Percentiles rank a stretch among this genome's conserved stretches.
phyloP scores from a whole-genome alignment of 2,113 vertebrate species.

The Festucalex cinctus region DNA sequence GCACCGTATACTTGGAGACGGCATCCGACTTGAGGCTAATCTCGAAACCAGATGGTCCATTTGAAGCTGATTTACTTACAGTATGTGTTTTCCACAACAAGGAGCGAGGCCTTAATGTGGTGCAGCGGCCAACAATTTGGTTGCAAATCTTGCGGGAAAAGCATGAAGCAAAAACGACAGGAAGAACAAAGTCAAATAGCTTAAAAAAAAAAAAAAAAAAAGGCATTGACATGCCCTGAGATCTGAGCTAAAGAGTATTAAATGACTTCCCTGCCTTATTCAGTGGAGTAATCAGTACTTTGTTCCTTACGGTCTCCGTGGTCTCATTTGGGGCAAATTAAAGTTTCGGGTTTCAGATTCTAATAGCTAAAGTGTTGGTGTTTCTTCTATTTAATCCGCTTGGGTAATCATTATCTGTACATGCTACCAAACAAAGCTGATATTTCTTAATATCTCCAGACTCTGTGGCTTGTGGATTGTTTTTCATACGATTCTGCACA shows the following conservation, averaged over 20 bases:
- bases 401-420: constrained; percentile 9
- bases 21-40: neutral
- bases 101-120: constrained; percentile 7
- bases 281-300: constrained; percentile 8
- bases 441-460: constrained; percentile 30
- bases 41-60: constrained; percentile 5
- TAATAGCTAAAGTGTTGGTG: constrained; percentile 4
- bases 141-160: neutral
- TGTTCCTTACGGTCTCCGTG: constrained; percentile 8
- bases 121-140: neutral
- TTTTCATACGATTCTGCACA: constrained; percentile 17
- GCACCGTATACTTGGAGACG: neutral
- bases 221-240: constrained; percentile 4
- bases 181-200: constrained; percentile 17
- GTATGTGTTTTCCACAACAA: constrained; percentile 2
- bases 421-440: constrained; percentile 14
- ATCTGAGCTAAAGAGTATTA: constrained; percentile 13
- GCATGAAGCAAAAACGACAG: constrained; percentile 1
- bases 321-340: constrained; percentile 19
- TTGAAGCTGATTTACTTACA: constrained; percentile 1
- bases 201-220: too few relatives aligned
- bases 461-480: constrained; percentile 7
- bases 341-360: neutral
- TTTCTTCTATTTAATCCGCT: constrained; percentile 2
- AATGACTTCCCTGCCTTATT: constrained; percentile 22